Evolutionary conservation across 1,140 invertebrate genomes (phyloP).

Genomic region (Drosophila mayri): DNA sequence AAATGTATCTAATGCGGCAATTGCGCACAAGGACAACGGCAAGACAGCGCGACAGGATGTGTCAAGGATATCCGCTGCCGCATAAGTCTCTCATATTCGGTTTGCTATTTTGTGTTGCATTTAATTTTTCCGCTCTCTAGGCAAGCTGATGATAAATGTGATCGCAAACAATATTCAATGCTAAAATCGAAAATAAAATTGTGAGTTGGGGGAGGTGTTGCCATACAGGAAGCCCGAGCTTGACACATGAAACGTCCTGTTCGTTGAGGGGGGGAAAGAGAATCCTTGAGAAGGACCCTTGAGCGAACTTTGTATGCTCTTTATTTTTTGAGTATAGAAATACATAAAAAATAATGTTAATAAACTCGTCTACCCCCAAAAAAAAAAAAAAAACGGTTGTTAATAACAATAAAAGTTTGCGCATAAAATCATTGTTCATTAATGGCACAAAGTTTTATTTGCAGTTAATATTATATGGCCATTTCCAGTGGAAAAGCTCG

Average conservation of each 20-base stretch:
- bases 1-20: constrained; percentile 52
- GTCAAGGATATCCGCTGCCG: constrained; percentile 78
- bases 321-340: background rate
- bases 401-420: background rate
- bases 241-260: constrained; percentile 76
- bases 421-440: background rate
- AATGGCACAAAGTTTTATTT: background rate
- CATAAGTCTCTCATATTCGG: constrained; percentile 52
- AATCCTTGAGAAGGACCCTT: background rate
- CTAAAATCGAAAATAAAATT: constrained; percentile 1
- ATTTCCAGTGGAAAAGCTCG: background rate
- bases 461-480: background rate
- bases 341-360: background rate
- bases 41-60: constrained; percentile 61
- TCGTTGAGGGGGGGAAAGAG: constrained; percentile 6
- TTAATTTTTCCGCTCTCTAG: constrained; percentile 69
- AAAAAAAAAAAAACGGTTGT: background rate
- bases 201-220: constrained; percentile 42
- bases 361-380: background rate
- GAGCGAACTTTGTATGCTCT: constrained; percentile 41
- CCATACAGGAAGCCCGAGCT: constrained; percentile 63
- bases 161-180: constrained; percentile 33
- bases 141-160: constrained; percentile 69
- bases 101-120: constrained; percentile 22
- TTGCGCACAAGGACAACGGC: constrained; percentile 42